phyloP scores from a whole-genome alignment of 2,797 vertebrate species.

The Protosalanx chinensis region DNA sequence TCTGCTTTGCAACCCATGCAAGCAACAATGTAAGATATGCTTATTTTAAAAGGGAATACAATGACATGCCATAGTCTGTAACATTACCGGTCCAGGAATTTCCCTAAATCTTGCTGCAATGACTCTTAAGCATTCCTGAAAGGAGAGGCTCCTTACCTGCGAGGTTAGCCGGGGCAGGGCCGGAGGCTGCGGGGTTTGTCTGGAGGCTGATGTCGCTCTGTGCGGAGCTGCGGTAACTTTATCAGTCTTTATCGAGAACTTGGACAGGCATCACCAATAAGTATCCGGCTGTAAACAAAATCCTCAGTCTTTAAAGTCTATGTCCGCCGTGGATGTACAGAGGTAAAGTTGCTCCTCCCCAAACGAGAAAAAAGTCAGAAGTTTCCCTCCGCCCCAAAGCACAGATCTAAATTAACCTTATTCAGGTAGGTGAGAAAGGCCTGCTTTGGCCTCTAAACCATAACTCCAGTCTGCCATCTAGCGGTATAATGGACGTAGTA shows the following conservation, averaged over 20 bases:
- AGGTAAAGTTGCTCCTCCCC: slow-evolving; percentile 70
- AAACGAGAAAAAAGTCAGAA: slow-evolving; percentile 37
- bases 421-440: slow-evolving; percentile 56
- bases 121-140: slow-evolving; percentile 67
- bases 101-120: slow-evolving; percentile 67
- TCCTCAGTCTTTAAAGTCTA: slow-evolving; percentile 17
- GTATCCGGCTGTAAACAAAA: slow-evolving; percentile 27
- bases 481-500: slow-evolving; percentile 29
- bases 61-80: slow-evolving; percentile 45
- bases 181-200: slow-evolving; percentile 10
- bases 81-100: slow-evolving; percentile 65
- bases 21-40: neutral
- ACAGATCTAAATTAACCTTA: slow-evolving; percentile 51
- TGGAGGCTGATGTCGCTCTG: slow-evolving; percentile 40
- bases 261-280: slow-evolving; percentile 50
- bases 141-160: slow-evolving; percentile 67
- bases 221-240: slow-evolving; percentile 23
- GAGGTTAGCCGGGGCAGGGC: neutral
- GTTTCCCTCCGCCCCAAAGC: slow-evolving; percentile 67
- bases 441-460: slow-evolving; percentile 9
- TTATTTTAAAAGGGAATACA: slow-evolving; percentile 16
- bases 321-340: slow-evolving; percentile 43
- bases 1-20: neutral
- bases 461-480: slow-evolving; percentile 59
- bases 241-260: slow-evolving; percentile 48